phyloP scores from a whole-genome alignment of 2,888 invertebrate species.

The Leptothorax acervorum region DNA sequence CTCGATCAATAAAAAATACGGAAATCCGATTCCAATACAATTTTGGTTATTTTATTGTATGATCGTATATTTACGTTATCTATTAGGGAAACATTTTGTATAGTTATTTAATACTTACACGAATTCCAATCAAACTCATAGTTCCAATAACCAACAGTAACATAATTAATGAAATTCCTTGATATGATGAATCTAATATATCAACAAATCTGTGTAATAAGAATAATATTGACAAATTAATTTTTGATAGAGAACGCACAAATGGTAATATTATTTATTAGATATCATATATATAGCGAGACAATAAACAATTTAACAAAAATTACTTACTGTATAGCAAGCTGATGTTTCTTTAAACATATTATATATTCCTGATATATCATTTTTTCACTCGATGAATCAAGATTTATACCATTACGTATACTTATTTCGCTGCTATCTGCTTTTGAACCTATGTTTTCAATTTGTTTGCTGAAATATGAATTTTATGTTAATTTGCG shows the following conservation, averaged over 20 bases:
- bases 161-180: neutral
- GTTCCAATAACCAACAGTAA: neutral
- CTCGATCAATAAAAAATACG: neutral
- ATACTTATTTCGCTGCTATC: neutral
- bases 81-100: neutral
- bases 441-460: neutral
- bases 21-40: neutral
- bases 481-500: neutral
- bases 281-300: neutral
- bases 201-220: neutral
- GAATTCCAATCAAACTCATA: constrained; percentile 21
- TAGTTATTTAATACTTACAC: constrained; percentile 1
- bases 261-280: neutral
- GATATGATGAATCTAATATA: neutral
- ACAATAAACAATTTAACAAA: neutral
- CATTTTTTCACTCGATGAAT: neutral
- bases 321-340: constrained; percentile 21
- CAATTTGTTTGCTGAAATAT: neutral
- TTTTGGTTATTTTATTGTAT: neutral
- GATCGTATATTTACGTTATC: neutral
- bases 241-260: neutral
- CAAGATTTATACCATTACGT: neutral
- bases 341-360: constrained; percentile 20
- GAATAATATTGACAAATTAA: neutral
- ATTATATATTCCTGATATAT: neutral